Base-by-base conservation (phyloP, 1,140 invertebrate genomes). In the Acromyrmex echinatior region DNA sequence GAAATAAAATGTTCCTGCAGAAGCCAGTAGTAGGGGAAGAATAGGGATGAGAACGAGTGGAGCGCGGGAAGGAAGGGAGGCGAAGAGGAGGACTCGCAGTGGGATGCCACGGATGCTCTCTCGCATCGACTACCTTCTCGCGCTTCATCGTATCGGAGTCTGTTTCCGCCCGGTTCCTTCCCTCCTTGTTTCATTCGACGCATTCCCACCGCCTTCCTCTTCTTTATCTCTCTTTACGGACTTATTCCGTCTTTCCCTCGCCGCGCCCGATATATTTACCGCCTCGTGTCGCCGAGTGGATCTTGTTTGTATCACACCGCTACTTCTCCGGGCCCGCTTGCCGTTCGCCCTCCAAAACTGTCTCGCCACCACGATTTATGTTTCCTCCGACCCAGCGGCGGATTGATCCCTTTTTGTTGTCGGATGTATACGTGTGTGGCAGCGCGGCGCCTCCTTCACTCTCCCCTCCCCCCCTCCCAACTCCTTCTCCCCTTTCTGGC, bases 361-460 rank as follows among this genome's bases (percentile, higher is more conserved):
- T 95, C 94, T 92, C 93, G 90, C 87, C 87, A 76, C 79, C 79
- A 93, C 93, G 92, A 95, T 95, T 95, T 95, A 95, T 94, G 93
- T 94, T 94, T 94, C 93, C 93, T 93, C 91, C 92, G 87, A 88
- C 84, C 89, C 89, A 88, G 91, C 91, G 86, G 92, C 92, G 92
- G 94, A 95, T 95, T 95, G 94, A 95, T 95, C 93, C 93, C 93
- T 93, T 94, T 94, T 95, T 94, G 92, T 94, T 93, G 93, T 91
- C 31, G 86, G 58, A 88, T 82, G 79, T 84, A 66, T 89, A 80
- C 62, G 79, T 88, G 86, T 56, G 63, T 63, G 87, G 31, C 31
- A 2, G 31, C 31, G 66, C 28, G 79, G 73, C 39, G 53, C 66
- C 58, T 66, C 35, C 53, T 60, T 56, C 78, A 18, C 51, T 62